A percentile compares a stretch with the other conserved stretches of the same genome.
Conservation (phyloP, 2,113 vertebrate genomes). For the Pholis gunnellus region DNA sequence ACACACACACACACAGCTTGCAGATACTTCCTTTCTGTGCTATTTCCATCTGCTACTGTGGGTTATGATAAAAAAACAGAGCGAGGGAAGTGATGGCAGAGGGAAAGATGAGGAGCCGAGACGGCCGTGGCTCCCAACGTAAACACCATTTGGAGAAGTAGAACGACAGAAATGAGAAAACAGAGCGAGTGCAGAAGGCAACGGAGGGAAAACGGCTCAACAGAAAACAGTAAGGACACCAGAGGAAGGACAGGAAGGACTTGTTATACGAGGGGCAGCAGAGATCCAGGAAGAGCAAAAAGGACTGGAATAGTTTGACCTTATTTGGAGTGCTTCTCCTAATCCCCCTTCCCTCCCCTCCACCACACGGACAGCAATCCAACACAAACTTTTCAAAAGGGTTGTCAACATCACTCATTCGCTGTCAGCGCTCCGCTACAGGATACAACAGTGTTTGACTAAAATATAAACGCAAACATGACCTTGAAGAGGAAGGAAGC, state of each 20-base stretch:
- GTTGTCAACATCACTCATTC: slow-evolving; percentile 35
- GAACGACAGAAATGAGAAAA: not conserved
- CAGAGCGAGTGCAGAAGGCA: not conserved
- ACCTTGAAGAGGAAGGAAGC: slow-evolving; percentile 19
- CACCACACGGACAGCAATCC: slow-evolving; percentile 44
- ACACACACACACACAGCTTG: slow-evolving; percentile 47
- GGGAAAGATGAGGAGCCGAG: slow-evolving; percentile 31
- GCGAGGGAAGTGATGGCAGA: slow-evolving; percentile 35
- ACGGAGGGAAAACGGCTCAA: not conserved
- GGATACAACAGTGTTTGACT: slow-evolving; percentile 46
- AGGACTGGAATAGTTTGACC: slow-evolving; percentile 82
- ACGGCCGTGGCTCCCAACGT: slow-evolving; percentile 18
- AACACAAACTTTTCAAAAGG: not conserved
- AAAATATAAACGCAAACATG: slow-evolving; percentile 51
- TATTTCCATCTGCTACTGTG: slow-evolving; percentile 85
- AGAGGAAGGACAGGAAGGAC: slow-evolving; percentile 2
- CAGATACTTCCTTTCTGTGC: slow-evolving; percentile 74
- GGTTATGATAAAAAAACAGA: slow-evolving; percentile 71
- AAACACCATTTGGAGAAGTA: slow-evolving; percentile 59
- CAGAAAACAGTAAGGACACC: not conserved
- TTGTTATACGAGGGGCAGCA: slow-evolving; percentile 9
- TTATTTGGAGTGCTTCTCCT: slow-evolving; percentile 80
- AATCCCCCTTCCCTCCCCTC: slow-evolving; percentile 41
- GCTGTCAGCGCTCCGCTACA: not conserved
- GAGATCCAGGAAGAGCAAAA: slow-evolving; percentile 37